These are phyloP conservation scores for Aphidius gifuensis DNA, from an alignment of 1,140 invertebrate species.

Conservation along the genomic window DNA sequence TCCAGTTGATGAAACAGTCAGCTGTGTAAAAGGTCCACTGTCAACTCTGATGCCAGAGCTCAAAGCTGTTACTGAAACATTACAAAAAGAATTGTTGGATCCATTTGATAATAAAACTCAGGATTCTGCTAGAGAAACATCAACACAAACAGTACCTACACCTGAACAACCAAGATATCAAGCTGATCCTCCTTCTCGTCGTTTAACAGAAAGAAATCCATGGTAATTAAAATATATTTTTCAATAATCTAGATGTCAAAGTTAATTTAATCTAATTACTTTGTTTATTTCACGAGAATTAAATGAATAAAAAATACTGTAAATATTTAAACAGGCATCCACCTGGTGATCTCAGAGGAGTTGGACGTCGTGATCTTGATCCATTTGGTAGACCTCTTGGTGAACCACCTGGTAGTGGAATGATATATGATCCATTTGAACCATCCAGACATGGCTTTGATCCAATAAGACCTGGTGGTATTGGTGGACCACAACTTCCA, in stretches of 20 bases:
- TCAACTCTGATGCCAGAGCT: constrained; percentile 50
- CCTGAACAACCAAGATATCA: background rate
- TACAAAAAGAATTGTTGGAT: constrained; percentile 53
- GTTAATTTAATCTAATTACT: no score
- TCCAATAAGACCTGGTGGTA: constrained; percentile 40
- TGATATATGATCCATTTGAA: constrained; percentile 70
- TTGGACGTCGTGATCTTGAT: constrained; percentile 72
- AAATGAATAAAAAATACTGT: no score
- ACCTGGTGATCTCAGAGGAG: constrained; percentile 46
- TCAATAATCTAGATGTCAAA: background rate
- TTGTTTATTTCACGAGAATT: no score
- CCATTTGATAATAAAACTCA: constrained; percentile 35
- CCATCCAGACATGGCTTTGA: constrained; percentile 26
- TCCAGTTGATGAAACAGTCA: constrained; percentile 49
- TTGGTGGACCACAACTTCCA: constrained; percentile 58
- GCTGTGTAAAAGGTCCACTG: constrained; percentile 46
- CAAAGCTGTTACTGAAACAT: constrained; percentile 43
- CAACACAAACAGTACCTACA: constrained; percentile 38
- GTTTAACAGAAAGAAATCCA: constrained; percentile 4
- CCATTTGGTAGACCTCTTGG: constrained; percentile 59
- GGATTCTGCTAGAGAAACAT: constrained; percentile 23
- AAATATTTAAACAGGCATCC: constrained; percentile 25
- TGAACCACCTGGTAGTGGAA: constrained; percentile 55
- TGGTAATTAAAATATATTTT: constrained; percentile 18
- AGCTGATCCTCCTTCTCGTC: no score